Base-by-base conservation (phyloP, 2,888 invertebrate genomes). In the Ypsolopha sequella region DNA sequence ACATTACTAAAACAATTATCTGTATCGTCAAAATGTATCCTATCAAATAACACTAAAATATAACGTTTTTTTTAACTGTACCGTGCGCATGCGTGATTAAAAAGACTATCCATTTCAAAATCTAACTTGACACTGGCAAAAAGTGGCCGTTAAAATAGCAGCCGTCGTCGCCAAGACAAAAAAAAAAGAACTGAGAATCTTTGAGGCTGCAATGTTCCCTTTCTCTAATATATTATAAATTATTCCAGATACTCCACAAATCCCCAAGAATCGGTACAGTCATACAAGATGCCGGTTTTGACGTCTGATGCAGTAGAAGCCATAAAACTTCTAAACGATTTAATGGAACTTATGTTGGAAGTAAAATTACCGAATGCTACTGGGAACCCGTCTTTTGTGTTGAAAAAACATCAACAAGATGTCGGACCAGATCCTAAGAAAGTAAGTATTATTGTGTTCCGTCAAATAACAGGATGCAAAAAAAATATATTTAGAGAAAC, bases 211-310 rank as follows among this genome's bases (percentile, higher is more conserved):
- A 24, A 24, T 4, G 24, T 24, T 24, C 24, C 24, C 24, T 24
- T 24, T 24, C 24, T 4, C 24, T 24, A 3, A 24, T 24, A 4
- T 24, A 24, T 24, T 3, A 13, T 10, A 48, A 38, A n/a, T n/a
- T 48, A 51, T 68, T 76, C 46, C 60, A 89, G 89, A 1, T 80
- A 85, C 61, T 89, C 90, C 1, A 89, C 90, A 6, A 88, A 89
- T 57, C 89, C 90, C 0, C 51, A 56, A 0, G 89, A 90, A 59
- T 48, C 61, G 2, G 55, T 88, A 2, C 58, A 61, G 13, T 61
- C 55, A 11, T 79, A 74, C 45, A 55, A 41, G 7, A 10, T 49
- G 1, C 52, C 59, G 0, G 0, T 0, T 1, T 50, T 53, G 1
- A 59, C 62, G 44, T 1, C 24, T 8, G 64, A 58, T 0, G 49